These are phyloP conservation scores for Seladonia tumulorum DNA, from an alignment of 2,888 invertebrate genomes.

Conservation along the genomic window DNA sequence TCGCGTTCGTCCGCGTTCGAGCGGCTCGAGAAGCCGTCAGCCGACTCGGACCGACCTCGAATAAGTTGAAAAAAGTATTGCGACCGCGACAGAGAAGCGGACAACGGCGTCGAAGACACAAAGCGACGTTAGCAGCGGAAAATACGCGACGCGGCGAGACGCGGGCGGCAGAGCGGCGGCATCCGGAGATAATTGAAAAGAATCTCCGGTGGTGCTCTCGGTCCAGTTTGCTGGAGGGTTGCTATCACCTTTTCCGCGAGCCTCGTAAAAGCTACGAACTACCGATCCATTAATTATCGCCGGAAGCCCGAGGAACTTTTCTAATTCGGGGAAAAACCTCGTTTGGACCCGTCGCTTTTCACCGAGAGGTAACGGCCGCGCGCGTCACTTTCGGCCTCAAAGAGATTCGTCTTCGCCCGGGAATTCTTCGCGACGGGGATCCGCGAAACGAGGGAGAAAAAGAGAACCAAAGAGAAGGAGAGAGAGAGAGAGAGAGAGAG, in stretches of 20 bases:
- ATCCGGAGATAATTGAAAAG: conserved; percentile 48
- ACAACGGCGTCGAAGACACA: not conserved
- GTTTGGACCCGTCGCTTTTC: conserved; percentile 28
- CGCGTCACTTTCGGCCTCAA: conserved; percentile 51
- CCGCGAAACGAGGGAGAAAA: conserved; percentile 2
- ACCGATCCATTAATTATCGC: conserved; percentile 64
- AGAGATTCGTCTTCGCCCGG: conserved; percentile 44
- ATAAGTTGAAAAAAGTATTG: not conserved
- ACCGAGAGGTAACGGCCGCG: conserved; percentile 27
- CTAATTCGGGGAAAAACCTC: conserved; percentile 65
- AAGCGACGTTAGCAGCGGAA: not conserved
- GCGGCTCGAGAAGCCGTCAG: not conserved
- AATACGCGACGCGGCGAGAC: not conserved
- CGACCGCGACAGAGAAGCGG: not conserved
- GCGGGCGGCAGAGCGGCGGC: not conserved
- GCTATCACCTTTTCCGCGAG: conserved; percentile 30
- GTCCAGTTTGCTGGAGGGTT: conserved; percentile 21
- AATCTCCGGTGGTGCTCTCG: conserved; percentile 25
- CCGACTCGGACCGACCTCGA: not conserved
- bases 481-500: not conserved
- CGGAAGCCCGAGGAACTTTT: conserved; percentile 51
- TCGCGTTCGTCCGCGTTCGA: not conserved
- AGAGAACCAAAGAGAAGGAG: not conserved
- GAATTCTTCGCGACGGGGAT: not conserved
- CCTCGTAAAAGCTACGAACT: conserved; percentile 31